Conservation (phyloP, 2,888 invertebrate species). For the Drosophila mimica region DNA sequence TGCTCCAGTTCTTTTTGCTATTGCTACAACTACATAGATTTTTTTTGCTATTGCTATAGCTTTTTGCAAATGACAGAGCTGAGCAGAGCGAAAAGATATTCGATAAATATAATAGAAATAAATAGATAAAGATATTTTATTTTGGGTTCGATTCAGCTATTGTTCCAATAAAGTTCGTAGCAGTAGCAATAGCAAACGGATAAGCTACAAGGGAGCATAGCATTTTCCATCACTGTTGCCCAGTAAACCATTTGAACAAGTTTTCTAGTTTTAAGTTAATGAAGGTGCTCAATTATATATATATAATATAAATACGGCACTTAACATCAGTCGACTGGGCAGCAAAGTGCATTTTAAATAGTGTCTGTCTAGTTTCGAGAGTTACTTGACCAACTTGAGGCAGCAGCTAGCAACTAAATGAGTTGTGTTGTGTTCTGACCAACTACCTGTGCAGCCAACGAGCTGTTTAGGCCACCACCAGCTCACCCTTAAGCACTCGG, state of each 20-base stretch:
- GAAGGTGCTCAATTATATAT: neutral
- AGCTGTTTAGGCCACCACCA: neutral
- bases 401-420: conserved; percentile 8
- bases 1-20: neutral
- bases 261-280: neutral
- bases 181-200: neutral
- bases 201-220: neutral
- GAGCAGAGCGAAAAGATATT: too few relatives aligned
- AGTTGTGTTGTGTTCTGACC: conserved; percentile 9
- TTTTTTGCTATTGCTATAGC: too few relatives aligned
- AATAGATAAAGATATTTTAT: neutral
- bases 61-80: too few relatives aligned
- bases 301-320: neutral
- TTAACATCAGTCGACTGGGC: conserved; percentile 1
- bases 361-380: neutral
- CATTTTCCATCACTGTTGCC: neutral
- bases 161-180: neutral
- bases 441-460: conserved; percentile 4
- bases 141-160: neutral
- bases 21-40: neutral
- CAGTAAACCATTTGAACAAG: neutral
- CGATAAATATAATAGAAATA: too few relatives aligned
- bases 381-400: conserved; percentile 31
- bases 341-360: neutral
- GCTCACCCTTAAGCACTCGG: conserved; percentile 12